These are phyloP conservation scores for Squalus acanthias DNA, from an alignment of 2,797 vertebrate genomes.

Conservation along the genomic window DNA sequence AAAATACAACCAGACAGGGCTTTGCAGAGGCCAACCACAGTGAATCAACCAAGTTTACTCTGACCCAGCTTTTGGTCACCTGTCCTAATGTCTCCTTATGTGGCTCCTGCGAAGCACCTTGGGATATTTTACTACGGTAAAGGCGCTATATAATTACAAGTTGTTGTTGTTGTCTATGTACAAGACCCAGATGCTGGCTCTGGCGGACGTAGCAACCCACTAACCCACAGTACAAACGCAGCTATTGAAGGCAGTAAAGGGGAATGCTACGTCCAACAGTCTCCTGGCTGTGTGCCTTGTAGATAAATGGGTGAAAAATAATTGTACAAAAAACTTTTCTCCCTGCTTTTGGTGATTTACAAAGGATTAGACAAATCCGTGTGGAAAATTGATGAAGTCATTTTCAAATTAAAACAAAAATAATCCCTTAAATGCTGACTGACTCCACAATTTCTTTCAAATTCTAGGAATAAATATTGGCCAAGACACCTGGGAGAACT, in stretches of 20 bases:
- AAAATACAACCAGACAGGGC: not conserved
- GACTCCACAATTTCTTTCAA: not conserved
- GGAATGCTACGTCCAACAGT: not conserved
- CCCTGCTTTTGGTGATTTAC: not conserved
- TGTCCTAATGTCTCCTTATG: not conserved
- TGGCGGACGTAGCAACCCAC: too few relatives aligned
- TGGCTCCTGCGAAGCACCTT: not conserved
- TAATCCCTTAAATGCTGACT: not conserved
- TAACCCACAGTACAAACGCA: not conserved
- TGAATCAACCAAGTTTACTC: not conserved
- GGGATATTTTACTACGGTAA: not conserved
- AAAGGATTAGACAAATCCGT: not conserved
- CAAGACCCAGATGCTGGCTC: not conserved
- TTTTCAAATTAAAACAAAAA: constrained; percentile 9
- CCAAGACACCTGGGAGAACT: too few relatives aligned
- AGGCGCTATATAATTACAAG: not conserved
- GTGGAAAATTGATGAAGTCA: not conserved
- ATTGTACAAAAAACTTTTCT: not conserved
- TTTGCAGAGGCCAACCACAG: not conserved
- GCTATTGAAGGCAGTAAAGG: not conserved
- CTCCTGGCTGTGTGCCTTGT: too few relatives aligned
- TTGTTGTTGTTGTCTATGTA: not conserved
- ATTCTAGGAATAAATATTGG: too few relatives aligned
- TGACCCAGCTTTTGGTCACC: not conserved
- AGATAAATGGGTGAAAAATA: constrained; percentile 2